Conservation (phyloP, 2,113 vertebrate genomes). For the Chlorocebus sabaeus region DNA sequence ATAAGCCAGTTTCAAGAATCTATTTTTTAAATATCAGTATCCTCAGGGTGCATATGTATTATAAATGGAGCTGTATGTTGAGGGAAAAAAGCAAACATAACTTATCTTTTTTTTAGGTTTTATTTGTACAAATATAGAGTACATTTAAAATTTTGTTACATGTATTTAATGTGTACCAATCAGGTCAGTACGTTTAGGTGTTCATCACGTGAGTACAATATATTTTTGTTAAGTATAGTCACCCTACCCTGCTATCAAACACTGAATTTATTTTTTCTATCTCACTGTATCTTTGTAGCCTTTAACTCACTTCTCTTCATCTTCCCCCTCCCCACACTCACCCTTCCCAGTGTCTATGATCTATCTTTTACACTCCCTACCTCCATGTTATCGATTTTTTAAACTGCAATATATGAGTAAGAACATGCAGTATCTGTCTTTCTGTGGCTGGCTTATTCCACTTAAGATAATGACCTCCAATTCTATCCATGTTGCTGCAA, state of each 20-base stretch:
- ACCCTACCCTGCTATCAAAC: neutral
- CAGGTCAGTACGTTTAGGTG: neutral
- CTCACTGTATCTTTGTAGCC: neutral
- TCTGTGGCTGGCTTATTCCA: neutral
- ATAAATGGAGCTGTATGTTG: neutral
- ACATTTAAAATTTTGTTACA: neutral
- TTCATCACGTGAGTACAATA: neutral
- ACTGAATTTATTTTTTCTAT: neutral
- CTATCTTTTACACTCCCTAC: neutral
- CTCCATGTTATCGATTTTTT: neutral
- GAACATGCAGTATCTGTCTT: neutral
- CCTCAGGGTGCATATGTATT: neutral
- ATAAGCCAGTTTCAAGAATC: neutral
- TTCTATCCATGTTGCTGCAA: neutral
- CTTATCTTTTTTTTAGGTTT: neutral
- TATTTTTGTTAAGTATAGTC: neutral
- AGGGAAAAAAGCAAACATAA: neutral
- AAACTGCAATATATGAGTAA: neutral
- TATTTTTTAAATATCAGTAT: slow-evolving; percentile 8
- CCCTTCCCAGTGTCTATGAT: neutral
- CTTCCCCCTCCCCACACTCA: neutral
- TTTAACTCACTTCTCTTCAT: neutral
- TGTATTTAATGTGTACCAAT: neutral
- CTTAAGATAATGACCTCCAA: neutral
- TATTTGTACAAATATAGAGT: neutral